Conservation (phyloP, 2,797 vertebrate species). For the Danio choprae region DNA sequence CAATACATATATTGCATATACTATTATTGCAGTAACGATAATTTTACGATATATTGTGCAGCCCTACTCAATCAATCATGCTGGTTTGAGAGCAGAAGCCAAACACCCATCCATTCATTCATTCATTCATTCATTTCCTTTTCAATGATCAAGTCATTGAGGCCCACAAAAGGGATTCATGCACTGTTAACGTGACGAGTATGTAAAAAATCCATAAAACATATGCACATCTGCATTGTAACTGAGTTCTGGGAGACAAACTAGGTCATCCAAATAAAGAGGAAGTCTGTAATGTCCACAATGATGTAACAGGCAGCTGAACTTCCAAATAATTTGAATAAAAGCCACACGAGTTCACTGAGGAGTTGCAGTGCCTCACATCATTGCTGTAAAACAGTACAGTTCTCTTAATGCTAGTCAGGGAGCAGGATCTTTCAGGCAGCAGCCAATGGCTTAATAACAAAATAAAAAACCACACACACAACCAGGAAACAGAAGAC, state of each 20-base stretch:
- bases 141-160: conserved; percentile 46
- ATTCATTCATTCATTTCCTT: conserved; percentile 25
- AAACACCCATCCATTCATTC: conserved; percentile 10
- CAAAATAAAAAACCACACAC: conserved; percentile 56
- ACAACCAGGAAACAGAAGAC: conserved; percentile 68
- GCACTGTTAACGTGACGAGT: conserved; percentile 2
- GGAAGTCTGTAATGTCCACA: conserved; percentile 43
- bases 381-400: conserved; percentile 65
- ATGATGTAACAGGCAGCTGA: conserved; percentile 76
- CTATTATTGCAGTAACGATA: too few species aligned
- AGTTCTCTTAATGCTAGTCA: conserved; percentile 55
- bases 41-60: too few species aligned
- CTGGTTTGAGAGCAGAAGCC: conserved; percentile 26
- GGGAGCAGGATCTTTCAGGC: conserved; percentile 58
- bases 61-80: conserved; percentile 24
- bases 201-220: not conserved
- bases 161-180: conserved; percentile 1
- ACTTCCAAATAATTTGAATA: conserved; percentile 45
- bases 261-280: conserved; percentile 4
- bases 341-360: not conserved
- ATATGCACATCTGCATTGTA: not conserved
- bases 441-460: conserved; percentile 33
- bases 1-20: too few species aligned
- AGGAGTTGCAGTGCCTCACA: conserved; percentile 72
- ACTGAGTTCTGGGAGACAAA: not conserved